phyloP scores from a whole-genome alignment of 2,888 invertebrate genomes.

The Eilema griseolum region DNA sequence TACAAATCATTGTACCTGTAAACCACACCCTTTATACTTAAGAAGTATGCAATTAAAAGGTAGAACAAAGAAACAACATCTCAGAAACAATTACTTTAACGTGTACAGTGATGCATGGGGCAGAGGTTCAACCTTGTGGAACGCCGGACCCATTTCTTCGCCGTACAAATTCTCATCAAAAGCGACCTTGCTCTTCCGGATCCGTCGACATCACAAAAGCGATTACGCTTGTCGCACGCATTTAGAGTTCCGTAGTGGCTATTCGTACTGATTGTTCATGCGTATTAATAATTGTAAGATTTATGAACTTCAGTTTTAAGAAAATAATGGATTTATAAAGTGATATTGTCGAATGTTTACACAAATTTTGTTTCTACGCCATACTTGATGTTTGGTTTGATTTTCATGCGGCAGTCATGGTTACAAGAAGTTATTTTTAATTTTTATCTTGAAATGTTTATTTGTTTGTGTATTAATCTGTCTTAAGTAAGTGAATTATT shows the following conservation, averaged over 20 bases:
- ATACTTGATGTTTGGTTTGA: too few relatives aligned
- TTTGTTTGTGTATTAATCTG: too few relatives aligned
- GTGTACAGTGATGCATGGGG: slow-evolving; percentile 36
- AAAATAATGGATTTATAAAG: background rate
- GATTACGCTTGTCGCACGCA: slow-evolving; percentile 52
- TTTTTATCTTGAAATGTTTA: too few relatives aligned
- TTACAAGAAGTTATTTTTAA: too few relatives aligned
- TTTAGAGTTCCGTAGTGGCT: slow-evolving; percentile 45
- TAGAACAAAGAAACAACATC: slow-evolving; percentile 22
- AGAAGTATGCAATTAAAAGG: slow-evolving; percentile 8
- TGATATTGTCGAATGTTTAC: background rate
- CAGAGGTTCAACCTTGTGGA: slow-evolving; percentile 35
- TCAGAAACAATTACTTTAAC: slow-evolving; percentile 35
- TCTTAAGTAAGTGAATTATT: too few relatives aligned
- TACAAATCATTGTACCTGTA: background rate
- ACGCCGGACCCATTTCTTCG: slow-evolving; percentile 45
- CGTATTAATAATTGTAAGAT: background rate
- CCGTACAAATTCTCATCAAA: slow-evolving; percentile 45
- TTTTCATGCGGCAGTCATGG: too few relatives aligned
- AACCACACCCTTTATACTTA: background rate
- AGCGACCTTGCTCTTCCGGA: slow-evolving; percentile 68
- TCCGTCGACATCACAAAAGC: slow-evolving; percentile 58
- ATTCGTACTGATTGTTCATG: background rate
- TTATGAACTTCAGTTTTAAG: background rate
- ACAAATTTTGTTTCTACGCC: too few relatives aligned